Base-by-base conservation (phyloP, 2,113 vertebrate genomes). In the Cathartes aura region DNA sequence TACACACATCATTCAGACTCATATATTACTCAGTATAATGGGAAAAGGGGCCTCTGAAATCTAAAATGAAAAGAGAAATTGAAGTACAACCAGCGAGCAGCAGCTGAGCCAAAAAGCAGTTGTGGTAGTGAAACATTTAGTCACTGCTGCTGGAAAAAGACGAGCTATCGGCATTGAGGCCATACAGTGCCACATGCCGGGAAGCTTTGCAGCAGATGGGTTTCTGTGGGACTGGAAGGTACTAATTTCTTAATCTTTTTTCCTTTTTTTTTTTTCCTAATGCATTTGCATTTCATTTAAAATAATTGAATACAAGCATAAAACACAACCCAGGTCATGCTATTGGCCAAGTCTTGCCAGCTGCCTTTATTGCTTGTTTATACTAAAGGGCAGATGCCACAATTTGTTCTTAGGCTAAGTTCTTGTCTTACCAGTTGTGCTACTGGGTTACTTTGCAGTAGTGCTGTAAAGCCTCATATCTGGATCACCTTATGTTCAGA, bases 41-140 rank as follows among this genome's bases (percentile, higher is more conserved):
- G 97, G 90, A 97, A 96, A 98, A 96, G 87, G 48, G 93, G 80
- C 89, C 87, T 95, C 67, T 70, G 94, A 93, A 96, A 97, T 95
- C 92, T 97, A 93, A 97, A 98, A 98, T 94, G 90, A 97, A 97
- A 98, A 97, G 96, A 97, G 94, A 98, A 98, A 98, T 97, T 98
- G 98, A 98, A 98, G 97, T 87, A 88, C 83, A 96, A 96, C 89
- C 64, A 91, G 63, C 30, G 7, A 96, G 90, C 26, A 94, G 87
- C 90, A 97, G 91, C 93, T 90, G 97, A 97, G 91, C 76, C 86
- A 95, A 95, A 92, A 87, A 97, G 80, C 87, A 97, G 89, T 83
- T 93, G 80, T 78, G 71, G 38, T 50, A 85, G 67, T 85, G 93
- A 96, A 96, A 94, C 67, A 88, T 97, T 97, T 87, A 95, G 90